Percentiles rank a stretch among this genome's conserved stretches.
phyloP scores from a whole-genome alignment of 2,113 vertebrate genomes.

The Antennarius striatus region DNA sequence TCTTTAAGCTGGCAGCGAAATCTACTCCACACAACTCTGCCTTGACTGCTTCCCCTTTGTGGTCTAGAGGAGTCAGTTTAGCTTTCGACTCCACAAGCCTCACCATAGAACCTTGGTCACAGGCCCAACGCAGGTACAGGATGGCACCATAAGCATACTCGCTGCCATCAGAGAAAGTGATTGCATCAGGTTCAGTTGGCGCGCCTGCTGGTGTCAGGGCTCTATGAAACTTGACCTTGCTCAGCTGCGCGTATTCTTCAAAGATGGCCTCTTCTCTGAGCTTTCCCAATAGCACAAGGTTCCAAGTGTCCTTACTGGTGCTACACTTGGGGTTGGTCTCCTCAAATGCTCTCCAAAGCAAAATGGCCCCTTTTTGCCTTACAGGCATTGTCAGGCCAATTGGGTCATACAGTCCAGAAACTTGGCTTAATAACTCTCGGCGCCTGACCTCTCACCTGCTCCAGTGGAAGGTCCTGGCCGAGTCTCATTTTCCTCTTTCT shows the following conservation, averaged over 20 bases:
- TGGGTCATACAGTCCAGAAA: conserved; percentile 24
- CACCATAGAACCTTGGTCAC: not conserved
- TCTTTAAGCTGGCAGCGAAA: not conserved
- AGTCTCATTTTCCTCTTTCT: not conserved
- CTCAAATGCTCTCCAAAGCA: conserved; percentile 31
- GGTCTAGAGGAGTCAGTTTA: conserved; percentile 17
- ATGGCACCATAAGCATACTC: conserved; percentile 21
- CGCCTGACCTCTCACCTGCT: conserved; percentile 6
- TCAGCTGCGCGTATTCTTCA: not conserved
- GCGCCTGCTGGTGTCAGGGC: conserved; percentile 15
- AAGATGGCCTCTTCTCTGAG: conserved; percentile 10
- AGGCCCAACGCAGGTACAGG: conserved; percentile 26
- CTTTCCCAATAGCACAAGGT: not conserved
- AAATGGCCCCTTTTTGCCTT: conserved; percentile 36
- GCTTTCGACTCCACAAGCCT: conserved; percentile 30
- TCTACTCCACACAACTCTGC: conserved; percentile 34
- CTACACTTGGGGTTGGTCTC: conserved; percentile 2
- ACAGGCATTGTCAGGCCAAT: conserved; percentile 1
- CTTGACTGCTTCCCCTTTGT: conserved; percentile 22
- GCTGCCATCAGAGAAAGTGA: conserved; percentile 45
- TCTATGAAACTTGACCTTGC: conserved; percentile 21
- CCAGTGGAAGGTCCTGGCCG: not conserved
- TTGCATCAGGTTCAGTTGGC: conserved; percentile 5
- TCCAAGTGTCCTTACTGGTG: conserved; percentile 17
- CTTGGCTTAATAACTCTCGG: conserved; percentile 27